Conservation (phyloP, 2,888 invertebrate species). For the Hyles lineata region DNA sequence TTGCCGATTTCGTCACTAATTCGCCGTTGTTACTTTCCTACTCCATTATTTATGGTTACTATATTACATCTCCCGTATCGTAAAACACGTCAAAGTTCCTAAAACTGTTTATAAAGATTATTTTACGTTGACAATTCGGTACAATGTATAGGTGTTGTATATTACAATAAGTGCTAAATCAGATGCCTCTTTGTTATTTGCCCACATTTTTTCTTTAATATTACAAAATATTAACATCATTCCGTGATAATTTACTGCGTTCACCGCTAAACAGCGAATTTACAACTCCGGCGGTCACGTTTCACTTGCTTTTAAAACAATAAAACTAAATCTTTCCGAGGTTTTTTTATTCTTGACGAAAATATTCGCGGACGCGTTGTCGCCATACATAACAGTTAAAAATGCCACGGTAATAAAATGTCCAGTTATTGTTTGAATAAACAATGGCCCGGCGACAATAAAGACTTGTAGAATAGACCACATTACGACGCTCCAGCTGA, state of each 20-base stretch:
- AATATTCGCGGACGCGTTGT: constrained; percentile 9
- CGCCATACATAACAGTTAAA: constrained; percentile 76
- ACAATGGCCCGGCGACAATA: constrained; percentile 75
- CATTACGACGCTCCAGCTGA: constrained; percentile 66
- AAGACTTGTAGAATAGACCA: constrained; percentile 71
- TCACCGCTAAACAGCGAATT: constrained; percentile 59
- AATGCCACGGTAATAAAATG: constrained; percentile 73
- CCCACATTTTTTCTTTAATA: constrained; percentile 52
- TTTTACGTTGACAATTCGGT: constrained; percentile 41
- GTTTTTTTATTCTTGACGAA: constrained; percentile 1
- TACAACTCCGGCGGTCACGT: constrained; percentile 58
- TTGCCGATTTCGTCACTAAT: constrained; percentile 17
- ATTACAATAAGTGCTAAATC: constrained; percentile 46
- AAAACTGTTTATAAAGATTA: constrained; percentile 14
- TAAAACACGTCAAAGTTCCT: not conserved
- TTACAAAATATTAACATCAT: constrained; percentile 53
- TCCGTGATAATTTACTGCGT: constrained; percentile 54
- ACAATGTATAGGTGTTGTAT: constrained; percentile 10
- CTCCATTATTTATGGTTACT: constrained; percentile 2
- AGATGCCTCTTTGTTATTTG: constrained; percentile 50
- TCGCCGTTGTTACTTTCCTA: constrained; percentile 10
- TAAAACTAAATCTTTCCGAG: constrained; percentile 55
- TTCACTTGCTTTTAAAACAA: constrained; percentile 54
- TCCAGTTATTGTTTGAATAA: constrained; percentile 81
- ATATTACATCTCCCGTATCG: not conserved